These are phyloP conservation scores for Anableps anableps DNA, from an alignment of 2,797 vertebrate genomes.

Conservation along the genomic window DNA sequence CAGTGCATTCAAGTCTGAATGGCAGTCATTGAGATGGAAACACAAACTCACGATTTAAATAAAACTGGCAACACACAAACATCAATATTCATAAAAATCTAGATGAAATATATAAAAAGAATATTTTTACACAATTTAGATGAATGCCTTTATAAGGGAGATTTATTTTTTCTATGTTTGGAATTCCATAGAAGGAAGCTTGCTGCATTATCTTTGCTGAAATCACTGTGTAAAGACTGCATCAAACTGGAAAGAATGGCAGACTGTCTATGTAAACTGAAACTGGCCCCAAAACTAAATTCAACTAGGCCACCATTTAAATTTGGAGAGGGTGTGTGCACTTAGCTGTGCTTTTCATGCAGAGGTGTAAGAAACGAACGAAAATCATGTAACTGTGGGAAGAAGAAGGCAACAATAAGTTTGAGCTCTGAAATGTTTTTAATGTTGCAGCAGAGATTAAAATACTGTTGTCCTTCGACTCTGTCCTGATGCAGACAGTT, in stretches of 20 bases:
- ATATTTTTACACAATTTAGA: not conserved
- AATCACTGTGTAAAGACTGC: slow-evolving; percentile 22
- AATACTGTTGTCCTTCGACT: slow-evolving; percentile 34
- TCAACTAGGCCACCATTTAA: slow-evolving; percentile 5
- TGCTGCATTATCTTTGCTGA: not conserved
- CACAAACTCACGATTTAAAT: not conserved
- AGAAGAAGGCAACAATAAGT: not conserved
- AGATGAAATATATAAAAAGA: not conserved
- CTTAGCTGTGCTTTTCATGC: not conserved
- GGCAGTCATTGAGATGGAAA: slow-evolving; percentile 25
- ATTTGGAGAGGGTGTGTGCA: slow-evolving; percentile 6
- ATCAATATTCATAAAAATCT: not conserved
- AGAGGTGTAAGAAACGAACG: not conserved
- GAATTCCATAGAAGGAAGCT: not conserved
- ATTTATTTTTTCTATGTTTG: not conserved
- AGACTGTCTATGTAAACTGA: slow-evolving; percentile 22
- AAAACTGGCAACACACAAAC: slow-evolving; percentile 6
- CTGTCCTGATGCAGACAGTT: slow-evolving; percentile 60
- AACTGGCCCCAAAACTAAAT: slow-evolving; percentile 12
- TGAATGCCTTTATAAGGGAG: not conserved
- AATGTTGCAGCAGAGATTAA: slow-evolving; percentile 42
- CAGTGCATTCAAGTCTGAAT: slow-evolving; percentile 56
- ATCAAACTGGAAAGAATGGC: slow-evolving; percentile 34
- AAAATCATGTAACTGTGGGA: not conserved
- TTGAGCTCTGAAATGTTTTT: slow-evolving; percentile 18